Evolutionary conservation across 2,797 vertebrate genomes (phyloP), one percentile per base, ranked within the genome.

Genomic region (Luscinia megarhynchos): DNA sequence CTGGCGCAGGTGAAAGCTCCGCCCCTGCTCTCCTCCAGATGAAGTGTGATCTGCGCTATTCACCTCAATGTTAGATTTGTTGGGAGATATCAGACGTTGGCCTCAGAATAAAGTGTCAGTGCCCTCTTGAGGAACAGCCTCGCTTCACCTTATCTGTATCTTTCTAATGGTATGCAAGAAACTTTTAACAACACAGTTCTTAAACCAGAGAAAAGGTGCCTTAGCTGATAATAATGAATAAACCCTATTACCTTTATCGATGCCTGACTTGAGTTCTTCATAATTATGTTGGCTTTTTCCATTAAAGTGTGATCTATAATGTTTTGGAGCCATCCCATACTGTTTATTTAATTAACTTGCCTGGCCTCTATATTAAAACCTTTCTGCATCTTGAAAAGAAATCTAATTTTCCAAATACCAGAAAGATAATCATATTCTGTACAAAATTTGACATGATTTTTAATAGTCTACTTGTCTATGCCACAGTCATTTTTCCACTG

Each of bases 261-360:
- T 63, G 41, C 26, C 34, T 69, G 58, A 11, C 46, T 43, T 73
- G n/a, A 40, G n/a, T 75, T 81, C 72, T 92, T 85, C 46, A 36
- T 89, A 92, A 91, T 89, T 91, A 67, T 32, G 36, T 78, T 87
- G 61, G 23, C 59, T 92, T 91, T 86, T 73, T 91, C 62, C 51
- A 79, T 84, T 91, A 91, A 67, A 2, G 8, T 73, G 73, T 86
- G 87, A 93, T 95, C 89, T 91, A 79, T 86, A 94, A 92, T 64
- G 41, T 84, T 96, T 86, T 95, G 83, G 92, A 85, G 48, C 59
- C 27, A 7, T 94, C 45, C 79, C 83, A 70, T 82, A 48, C 32
- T 79, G 70, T 84, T 94, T 91, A 91, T 94, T 89, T 90, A 88
- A 96, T 94, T 91, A 86, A 48, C 19, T 61, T 93, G 68, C 74